These are phyloP conservation scores for Bombylius major DNA, from an alignment of 2,888 invertebrate genomes.

Conservation along the genomic window DNA sequence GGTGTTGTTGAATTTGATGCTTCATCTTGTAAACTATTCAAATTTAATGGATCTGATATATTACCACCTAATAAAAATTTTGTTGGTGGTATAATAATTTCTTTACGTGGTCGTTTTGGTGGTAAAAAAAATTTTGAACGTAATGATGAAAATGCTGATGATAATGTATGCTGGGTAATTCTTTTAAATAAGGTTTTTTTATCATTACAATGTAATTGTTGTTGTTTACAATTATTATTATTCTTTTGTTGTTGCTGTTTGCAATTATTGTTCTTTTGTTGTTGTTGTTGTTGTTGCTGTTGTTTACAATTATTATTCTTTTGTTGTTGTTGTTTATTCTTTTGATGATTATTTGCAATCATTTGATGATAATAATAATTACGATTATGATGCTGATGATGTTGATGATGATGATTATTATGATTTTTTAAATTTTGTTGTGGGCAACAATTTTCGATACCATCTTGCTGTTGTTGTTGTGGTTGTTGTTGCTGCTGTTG, in stretches of 20 bases:
- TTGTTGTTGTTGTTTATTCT: constrained; percentile 11
- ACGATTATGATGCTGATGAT: neutral
- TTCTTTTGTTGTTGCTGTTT: constrained; percentile 1
- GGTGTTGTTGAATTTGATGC: constrained; percentile 75
- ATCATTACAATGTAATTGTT: neutral
- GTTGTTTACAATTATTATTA: constrained; percentile 32
- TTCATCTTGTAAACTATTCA: constrained; percentile 80
- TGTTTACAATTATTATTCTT: constrained; percentile 14
- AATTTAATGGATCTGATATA: constrained; percentile 86
- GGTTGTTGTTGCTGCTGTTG: constrained; percentile 12
- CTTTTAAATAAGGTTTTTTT: constrained; percentile 5
- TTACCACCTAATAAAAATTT: constrained; percentile 91
- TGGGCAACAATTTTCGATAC: constrained; percentile 4
- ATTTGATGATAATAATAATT: too few species aligned
- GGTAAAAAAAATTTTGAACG: constrained; percentile 60
- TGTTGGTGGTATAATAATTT: constrained; percentile 72
- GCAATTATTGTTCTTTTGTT: constrained; percentile 14
- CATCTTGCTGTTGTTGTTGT: constrained; percentile 9
- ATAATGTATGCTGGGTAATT: constrained; percentile 4
- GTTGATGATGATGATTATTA: neutral
- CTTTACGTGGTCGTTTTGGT: constrained; percentile 59
- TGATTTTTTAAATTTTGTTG: neutral
- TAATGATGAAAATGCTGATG: constrained; percentile 6
- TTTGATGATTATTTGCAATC: neutral
- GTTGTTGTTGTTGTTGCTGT: neutral